phyloP scores from a whole-genome alignment of 2,113 vertebrate genomes.

The Erpornis zantholeuca region DNA sequence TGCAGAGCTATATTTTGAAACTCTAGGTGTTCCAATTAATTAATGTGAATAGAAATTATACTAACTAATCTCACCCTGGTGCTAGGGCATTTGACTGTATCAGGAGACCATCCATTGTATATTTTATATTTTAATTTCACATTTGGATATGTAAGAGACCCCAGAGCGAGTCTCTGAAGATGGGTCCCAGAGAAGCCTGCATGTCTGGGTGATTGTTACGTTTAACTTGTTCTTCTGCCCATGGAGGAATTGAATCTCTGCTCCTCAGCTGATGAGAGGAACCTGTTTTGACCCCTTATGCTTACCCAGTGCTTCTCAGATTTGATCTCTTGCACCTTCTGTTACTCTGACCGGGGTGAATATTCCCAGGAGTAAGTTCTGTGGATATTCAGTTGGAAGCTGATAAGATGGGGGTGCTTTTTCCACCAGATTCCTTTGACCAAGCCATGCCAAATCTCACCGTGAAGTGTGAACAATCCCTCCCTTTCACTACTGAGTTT shows the following conservation, averaged over 20 bases:
- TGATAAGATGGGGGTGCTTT: not conserved
- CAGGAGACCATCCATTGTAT: not conserved
- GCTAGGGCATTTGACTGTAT: not conserved
- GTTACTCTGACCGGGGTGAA: not conserved
- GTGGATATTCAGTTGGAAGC: not conserved
- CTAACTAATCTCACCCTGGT: not conserved
- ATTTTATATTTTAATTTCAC: not conserved
- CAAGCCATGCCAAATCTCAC: not conserved
- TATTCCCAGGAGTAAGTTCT: not conserved
- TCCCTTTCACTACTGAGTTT: not conserved
- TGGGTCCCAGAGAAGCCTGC: not conserved
- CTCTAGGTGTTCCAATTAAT: slow-evolving; percentile 19
- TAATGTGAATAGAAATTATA: not conserved
- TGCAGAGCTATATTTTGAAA: not conserved
- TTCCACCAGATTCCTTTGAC: not conserved
- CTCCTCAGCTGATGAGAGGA: not conserved
- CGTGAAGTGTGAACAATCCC: not conserved
- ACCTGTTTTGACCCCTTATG: not conserved
- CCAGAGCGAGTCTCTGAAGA: not conserved
- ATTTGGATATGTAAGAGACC: not conserved
- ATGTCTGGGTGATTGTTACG: not conserved
- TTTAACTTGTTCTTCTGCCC: not conserved
- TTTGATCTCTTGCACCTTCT: not conserved
- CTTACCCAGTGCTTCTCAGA: not conserved
- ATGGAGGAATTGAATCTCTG: not conserved